Conservation (phyloP, 1,140 invertebrate genomes). For the Cydia pomonella region DNA sequence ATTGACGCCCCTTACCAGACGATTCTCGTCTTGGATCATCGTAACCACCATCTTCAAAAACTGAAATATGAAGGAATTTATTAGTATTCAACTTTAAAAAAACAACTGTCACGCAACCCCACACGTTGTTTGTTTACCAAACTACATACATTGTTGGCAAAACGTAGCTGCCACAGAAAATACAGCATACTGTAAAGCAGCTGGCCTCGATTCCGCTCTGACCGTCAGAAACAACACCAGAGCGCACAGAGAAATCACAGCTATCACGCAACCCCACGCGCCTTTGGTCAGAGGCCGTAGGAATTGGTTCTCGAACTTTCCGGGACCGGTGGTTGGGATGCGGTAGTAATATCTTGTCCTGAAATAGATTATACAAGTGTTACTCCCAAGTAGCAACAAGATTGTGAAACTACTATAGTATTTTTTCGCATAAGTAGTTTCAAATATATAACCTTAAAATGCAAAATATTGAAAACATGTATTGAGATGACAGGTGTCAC, state of each 20-base stretch:
- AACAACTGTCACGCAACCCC: too few relatives aligned
- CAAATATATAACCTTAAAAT: too few relatives aligned
- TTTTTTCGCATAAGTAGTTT: too few relatives aligned
- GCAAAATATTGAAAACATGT: too few relatives aligned
- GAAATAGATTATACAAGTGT: constrained; percentile 29
- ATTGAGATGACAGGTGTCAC: too few relatives aligned
- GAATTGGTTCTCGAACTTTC: constrained; percentile 70
- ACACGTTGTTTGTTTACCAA: not conserved
- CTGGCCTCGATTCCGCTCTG: constrained; percentile 47
- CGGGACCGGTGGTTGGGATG: constrained; percentile 59
- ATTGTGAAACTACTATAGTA: too few relatives aligned
- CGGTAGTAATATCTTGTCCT: constrained; percentile 67
- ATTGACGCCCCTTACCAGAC: constrained; percentile 41
- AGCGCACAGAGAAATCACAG: constrained; percentile 46
- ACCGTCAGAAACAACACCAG: constrained; percentile 51
- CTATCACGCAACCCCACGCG: constrained; percentile 53
- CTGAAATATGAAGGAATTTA: constrained; percentile 43
- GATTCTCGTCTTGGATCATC: constrained; percentile 39
- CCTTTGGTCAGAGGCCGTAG: constrained; percentile 51
- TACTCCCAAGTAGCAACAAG: not conserved
- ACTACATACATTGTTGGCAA: constrained; percentile 67
- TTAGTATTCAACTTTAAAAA: not conserved
- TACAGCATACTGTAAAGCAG: constrained; percentile 50
- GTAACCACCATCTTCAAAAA: constrained; percentile 58
- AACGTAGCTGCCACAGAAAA: constrained; percentile 63